Percentiles rank a stretch among this genome's conserved stretches.
phyloP scores from a whole-genome alignment of 2,113 vertebrate species.

The Sprattus sprattus region DNA sequence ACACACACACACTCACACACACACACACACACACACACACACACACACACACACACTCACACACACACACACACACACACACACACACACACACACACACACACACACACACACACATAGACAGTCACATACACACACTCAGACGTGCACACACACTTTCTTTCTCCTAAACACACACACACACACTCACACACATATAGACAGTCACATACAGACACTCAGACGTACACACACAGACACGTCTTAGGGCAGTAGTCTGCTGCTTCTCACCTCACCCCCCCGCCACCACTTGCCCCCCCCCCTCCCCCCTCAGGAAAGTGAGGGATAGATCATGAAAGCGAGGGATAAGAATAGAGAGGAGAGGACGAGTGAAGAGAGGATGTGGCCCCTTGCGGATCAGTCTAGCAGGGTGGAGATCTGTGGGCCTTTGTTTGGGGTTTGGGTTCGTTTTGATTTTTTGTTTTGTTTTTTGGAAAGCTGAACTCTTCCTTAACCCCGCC shows the following conservation, averaged over 20 bases:
- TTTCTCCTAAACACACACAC: neutral
- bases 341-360: conserved; percentile 37
- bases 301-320: conserved; percentile 60
- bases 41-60: neutral
- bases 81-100: neutral
- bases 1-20: neutral
- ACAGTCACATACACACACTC: neutral
- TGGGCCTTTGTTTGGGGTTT: conserved; percentile 45
- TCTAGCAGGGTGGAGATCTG: conserved; percentile 41
- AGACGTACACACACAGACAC: conserved; percentile 62
- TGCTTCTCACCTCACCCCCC: conserved; percentile 67
- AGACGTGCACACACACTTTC: conserved; percentile 25
- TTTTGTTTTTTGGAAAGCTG: conserved; percentile 36
- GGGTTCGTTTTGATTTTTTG: conserved; percentile 19
- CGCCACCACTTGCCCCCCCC: conserved; percentile 35
- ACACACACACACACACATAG: neutral
- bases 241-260: conserved; percentile 75
- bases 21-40: neutral
- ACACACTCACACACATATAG: conserved; percentile 63
- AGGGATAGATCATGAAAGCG: conserved; percentile 48
- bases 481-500: conserved; percentile 43
- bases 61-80: neutral
- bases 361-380: conserved; percentile 42
- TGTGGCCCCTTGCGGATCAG: conserved; percentile 48
- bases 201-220: too few relatives aligned